Conservation (phyloP, 2,797 vertebrate genomes). For the Avahi laniger region DNA sequence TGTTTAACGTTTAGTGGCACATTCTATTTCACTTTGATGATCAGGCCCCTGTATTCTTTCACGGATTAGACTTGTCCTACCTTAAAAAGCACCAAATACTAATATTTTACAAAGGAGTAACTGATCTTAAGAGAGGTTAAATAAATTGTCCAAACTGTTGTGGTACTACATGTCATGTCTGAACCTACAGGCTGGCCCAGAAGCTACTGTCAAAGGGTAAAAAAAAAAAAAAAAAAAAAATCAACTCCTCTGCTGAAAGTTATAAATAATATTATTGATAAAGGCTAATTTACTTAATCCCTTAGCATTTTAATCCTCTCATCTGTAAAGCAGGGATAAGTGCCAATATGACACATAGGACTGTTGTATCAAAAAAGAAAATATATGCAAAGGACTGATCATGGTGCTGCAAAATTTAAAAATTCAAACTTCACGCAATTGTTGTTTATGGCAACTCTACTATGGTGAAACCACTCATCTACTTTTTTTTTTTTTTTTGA, state of each 20-base stretch:
- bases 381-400: background rate
- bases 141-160: background rate
- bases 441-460: background rate
- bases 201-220: background rate
- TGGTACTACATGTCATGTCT: background rate
- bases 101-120: background rate
- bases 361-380: slow-evolving; percentile 8
- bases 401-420: background rate
- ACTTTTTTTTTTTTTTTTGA: background rate
- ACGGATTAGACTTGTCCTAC: background rate
- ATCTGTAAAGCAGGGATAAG: background rate
- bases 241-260: background rate
- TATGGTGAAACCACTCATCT: background rate
- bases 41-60: background rate
- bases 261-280: slow-evolving; percentile 25
- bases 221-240: background rate
- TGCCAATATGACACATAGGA: background rate
- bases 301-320: slow-evolving; percentile 10
- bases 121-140: background rate
- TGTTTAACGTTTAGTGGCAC: background rate
- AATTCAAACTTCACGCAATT: background rate
- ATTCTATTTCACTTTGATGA: slow-evolving; percentile 19
- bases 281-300: slow-evolving; percentile 2
- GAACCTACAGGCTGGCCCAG: background rate
- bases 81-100: background rate